A percentile compares a stretch with the other conserved stretches of the same genome.
phyloP scores from a whole-genome alignment of 2,888 invertebrate species.

The Agrotis ipsilon region DNA sequence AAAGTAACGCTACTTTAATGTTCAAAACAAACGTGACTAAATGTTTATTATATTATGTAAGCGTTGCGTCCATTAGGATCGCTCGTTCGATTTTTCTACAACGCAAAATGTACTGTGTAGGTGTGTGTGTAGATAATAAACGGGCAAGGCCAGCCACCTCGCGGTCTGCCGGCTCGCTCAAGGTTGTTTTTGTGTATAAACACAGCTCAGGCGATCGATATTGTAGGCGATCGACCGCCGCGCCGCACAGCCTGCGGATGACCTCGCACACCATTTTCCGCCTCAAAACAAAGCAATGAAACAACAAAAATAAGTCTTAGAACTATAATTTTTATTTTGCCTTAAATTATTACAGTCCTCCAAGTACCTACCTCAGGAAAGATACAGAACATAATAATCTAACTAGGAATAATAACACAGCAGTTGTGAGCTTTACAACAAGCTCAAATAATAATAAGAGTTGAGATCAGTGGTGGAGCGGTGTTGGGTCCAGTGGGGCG shows the following conservation, averaged over 20 bases:
- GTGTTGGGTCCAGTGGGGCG: constrained; percentile 79
- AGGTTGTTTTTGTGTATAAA: constrained; percentile 90
- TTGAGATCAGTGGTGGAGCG: constrained; percentile 89
- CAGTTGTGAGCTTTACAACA: constrained; percentile 87
- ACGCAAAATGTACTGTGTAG: constrained; percentile 68
- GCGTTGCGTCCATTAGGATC: constrained; percentile 18
- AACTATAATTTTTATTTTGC: constrained; percentile 80
- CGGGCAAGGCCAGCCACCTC: constrained; percentile 78
- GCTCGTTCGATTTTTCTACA: constrained; percentile 61
- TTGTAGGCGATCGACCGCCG: constrained; percentile 56
- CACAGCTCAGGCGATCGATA: constrained; percentile 69
- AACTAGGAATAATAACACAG: constrained; percentile 90
- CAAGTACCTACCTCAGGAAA: constrained; percentile 78
- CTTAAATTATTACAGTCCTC: constrained; percentile 88
- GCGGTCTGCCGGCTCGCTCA: constrained; percentile 70
- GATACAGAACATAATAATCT: constrained; percentile 85
- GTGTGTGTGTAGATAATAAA: constrained; percentile 63
- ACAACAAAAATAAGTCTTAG: constrained; percentile 68
- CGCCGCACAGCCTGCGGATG: constrained; percentile 49
- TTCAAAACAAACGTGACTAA: constrained; percentile 41
- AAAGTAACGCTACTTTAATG: constrained; percentile 14
- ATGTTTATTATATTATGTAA: constrained; percentile 48
- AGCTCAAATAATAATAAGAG: constrained; percentile 78
- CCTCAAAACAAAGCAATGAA: constrained; percentile 63
- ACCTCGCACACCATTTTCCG: constrained; percentile 68